Evolutionary conservation across 1,140 invertebrate species (phyloP).

Genomic region (Drosophila biarmipes): DNA sequence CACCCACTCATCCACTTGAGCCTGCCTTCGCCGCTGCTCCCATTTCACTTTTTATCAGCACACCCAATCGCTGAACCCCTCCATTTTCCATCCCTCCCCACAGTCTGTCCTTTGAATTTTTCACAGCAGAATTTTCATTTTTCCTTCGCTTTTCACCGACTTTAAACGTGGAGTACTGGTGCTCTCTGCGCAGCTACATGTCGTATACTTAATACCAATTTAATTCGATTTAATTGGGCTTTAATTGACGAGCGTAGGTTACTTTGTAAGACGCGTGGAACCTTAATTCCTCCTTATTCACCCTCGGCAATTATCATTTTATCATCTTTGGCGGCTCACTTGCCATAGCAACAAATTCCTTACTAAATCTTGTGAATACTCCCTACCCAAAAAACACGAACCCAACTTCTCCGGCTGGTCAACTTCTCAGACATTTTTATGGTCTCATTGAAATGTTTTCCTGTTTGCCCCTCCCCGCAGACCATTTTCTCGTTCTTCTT

Average conservation of each 20-base stretch:
- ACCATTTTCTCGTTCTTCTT: slow-evolving; percentile 6
- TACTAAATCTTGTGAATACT: slow-evolving; percentile 2
- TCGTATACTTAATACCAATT: slow-evolving; percentile 64
- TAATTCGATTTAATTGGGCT: slow-evolving; percentile 73
- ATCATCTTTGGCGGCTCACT: slow-evolving; percentile 14
- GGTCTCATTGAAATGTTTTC: slow-evolving; percentile 70
- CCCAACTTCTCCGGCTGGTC: slow-evolving; percentile 23
- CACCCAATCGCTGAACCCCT: slow-evolving; percentile 36
- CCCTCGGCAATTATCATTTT: neutral
- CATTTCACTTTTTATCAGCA: slow-evolving; percentile 55
- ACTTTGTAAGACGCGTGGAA: slow-evolving; percentile 3
- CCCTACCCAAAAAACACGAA: neutral
- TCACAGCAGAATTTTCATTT: slow-evolving; percentile 44
- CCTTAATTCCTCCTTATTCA: neutral
- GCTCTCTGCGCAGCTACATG: slow-evolving; percentile 28
- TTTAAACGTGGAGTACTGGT: slow-evolving; percentile 29
- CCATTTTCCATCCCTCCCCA: slow-evolving; percentile 19
- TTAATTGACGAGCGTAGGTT: slow-evolving; percentile 46
- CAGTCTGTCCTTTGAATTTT: slow-evolving; percentile 55
- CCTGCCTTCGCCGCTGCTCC: slow-evolving; percentile 4
- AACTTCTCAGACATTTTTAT: slow-evolving; percentile 69
- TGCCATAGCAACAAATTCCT: slow-evolving; percentile 14
- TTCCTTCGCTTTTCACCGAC: slow-evolving; percentile 6
- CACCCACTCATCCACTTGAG: slow-evolving; percentile 26
- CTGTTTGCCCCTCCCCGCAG: neutral